Evolutionary conservation across 2,888 invertebrate genomes (phyloP), one percentile per base, ranked within the genome.

Genomic region (Agrochola macilenta): DNA sequence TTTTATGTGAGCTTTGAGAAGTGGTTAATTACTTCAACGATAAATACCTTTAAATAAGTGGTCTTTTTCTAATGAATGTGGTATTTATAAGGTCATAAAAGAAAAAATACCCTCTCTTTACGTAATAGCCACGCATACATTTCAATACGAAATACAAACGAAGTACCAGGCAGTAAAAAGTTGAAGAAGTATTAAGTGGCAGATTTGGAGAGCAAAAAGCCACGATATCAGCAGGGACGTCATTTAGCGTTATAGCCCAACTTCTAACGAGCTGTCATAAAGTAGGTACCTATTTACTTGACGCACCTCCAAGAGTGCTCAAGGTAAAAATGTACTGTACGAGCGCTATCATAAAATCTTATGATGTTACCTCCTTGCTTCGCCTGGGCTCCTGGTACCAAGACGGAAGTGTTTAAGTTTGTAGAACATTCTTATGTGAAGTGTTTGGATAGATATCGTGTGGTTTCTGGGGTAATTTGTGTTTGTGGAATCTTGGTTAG

Each of bases 211-310:
- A 90, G 93, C 90, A 91, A 92, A 93, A 93, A 92, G 93, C 91
- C 87, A 86, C 92, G 94, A 94, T 95, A 94, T 93, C 87, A 85
- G 86, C 82, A 81, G 82, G 87, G 86, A 89, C 92, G 93, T 94
- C 95, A 93, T 95, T 95, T 93, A 93, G 91, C 89, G 91, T 96
- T 95, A 96, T 92, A 93, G 92, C 91, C 93, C 71, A 96, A 96
- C 93, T 96, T 96, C 92, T 95, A 95, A 96, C 95, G 96, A 96
- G 94, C 88, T 90, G 93, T 91, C 94, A 93, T 96, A 96, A 96
- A 96, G 92, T 94, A 92, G 90, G 92, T 94, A 92, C 90, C 92
- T 95, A 95, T 95, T 95, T 95, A 95, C 95, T 94, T 91, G 92
- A 92, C 91, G 94, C 91, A 92, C 93, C 92, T 92, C 84, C 88